Evolutionary conservation across 2,797 vertebrate species (phyloP).

Genomic region (Menidia menidia): DNA sequence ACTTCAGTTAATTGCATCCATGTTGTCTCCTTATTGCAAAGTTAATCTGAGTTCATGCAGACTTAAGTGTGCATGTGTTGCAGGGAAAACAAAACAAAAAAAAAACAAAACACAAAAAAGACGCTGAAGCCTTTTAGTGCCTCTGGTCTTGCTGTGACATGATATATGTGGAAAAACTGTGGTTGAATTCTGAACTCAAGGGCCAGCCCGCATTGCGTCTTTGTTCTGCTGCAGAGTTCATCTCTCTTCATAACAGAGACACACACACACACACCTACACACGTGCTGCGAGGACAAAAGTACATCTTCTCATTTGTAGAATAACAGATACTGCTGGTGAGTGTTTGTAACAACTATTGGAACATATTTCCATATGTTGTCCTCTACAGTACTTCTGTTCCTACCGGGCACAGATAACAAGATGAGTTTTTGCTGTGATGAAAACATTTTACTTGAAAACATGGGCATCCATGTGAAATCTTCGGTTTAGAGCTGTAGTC

Average conservation of each 20-base stretch:
- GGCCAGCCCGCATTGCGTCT: constrained; percentile 56
- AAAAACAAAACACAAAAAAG: background rate
- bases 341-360: constrained; percentile 28
- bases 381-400: constrained; percentile 1
- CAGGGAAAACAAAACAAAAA: constrained; percentile 18
- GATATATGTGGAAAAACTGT: constrained; percentile 41
- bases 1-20: constrained; percentile 34
- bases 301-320: constrained; percentile 16
- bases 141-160: constrained; percentile 42
- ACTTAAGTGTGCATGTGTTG: constrained; percentile 1
- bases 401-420: constrained; percentile 42
- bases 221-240: constrained; percentile 61
- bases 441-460: constrained; percentile 56
- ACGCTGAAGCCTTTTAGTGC: constrained; percentile 1
- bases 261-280: constrained; percentile 53
- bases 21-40: constrained; percentile 13
- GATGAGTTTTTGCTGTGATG: constrained; percentile 39
- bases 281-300: constrained; percentile 44
- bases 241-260: constrained; percentile 64
- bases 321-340: constrained; percentile 44
- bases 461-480: constrained; percentile 33
- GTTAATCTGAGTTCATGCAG: constrained; percentile 26
- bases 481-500: constrained; percentile 36
- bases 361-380: constrained; percentile 29
- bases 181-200: constrained; percentile 44